Percentiles rank a stretch among this genome's conserved stretches.
These are phyloP conservation scores for Halocynthia roretzi DNA, from an alignment of 23 tunicate species.

Conservation along the genomic window DNA sequence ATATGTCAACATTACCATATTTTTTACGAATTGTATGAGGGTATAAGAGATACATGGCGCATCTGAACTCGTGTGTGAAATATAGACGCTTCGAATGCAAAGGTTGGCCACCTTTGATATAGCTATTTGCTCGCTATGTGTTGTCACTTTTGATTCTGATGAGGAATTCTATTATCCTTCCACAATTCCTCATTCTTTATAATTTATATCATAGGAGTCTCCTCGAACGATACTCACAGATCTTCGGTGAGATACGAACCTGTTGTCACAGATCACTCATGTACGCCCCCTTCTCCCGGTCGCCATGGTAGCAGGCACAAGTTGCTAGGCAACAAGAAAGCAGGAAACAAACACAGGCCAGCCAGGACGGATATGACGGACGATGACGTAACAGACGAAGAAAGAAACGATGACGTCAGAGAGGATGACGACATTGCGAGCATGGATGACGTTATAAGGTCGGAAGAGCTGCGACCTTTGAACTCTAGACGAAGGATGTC, in stretches of 20 bases:
- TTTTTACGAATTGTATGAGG: no score
- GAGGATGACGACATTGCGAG: slow-evolving; percentile 55
- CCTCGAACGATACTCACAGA: slow-evolving; percentile 82
- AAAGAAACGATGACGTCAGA: slow-evolving; percentile 28
- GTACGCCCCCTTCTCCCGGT: slow-evolving; percentile 69
- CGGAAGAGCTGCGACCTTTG: slow-evolving; percentile 54
- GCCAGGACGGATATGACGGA: slow-evolving; percentile 15
- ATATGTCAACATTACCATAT: no score
- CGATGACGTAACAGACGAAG: slow-evolving; percentile 9
- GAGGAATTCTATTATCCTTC: no score
- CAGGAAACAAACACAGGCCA: not conserved
- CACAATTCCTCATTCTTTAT: not conserved
- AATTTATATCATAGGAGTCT: slow-evolving; percentile 44
- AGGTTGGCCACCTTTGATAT: no score
- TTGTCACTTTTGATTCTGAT: no score
- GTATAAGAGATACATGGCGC: no score
- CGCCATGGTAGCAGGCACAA: slow-evolving; percentile 29
- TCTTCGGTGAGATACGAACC: slow-evolving; percentile 93
- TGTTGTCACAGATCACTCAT: slow-evolving; percentile 53
- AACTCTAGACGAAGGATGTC: slow-evolving; percentile 50
- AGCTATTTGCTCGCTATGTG: no score
- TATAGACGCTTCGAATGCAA: no score
- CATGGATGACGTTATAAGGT: slow-evolving; percentile 36
- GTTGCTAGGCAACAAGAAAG: slow-evolving; percentile 13
- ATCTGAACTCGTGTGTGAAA: no score